These are phyloP conservation scores for Syngnathus rostellatus DNA, from an alignment of 2,797 vertebrate genomes.

Conservation along the genomic window DNA sequence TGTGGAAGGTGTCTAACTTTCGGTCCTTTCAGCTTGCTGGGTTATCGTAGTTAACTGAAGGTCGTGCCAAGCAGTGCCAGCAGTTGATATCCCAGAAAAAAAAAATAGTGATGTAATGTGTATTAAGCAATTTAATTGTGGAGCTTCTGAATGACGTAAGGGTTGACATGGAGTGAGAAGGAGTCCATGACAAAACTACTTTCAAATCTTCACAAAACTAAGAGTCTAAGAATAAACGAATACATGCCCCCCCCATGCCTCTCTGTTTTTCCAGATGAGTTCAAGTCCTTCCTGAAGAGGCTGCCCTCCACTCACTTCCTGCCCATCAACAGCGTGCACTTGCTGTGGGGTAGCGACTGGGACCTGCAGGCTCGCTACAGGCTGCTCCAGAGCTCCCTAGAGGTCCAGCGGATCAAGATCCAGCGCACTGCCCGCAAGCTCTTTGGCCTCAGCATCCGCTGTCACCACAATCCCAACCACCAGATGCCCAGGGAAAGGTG, in stretches of 20 bases:
- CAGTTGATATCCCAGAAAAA: too few relatives aligned
- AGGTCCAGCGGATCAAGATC: slow-evolving; percentile 89
- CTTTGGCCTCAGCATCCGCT: slow-evolving; percentile 94
- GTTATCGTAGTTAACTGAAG: not conserved
- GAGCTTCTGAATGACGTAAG: too few relatives aligned
- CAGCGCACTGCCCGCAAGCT: slow-evolving; percentile 95
- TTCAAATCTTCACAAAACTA: not conserved
- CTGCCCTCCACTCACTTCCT: slow-evolving; percentile 96
- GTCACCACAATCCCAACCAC: slow-evolving; percentile 97
- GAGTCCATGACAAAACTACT: too few relatives aligned
- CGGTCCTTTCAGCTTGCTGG: not conserved
- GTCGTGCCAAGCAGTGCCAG: not conserved
- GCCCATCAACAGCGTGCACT: slow-evolving; percentile 93
- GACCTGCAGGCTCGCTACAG: slow-evolving; percentile 96
- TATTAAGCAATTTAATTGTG: too few relatives aligned
- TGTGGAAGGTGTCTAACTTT: slow-evolving; percentile 12
- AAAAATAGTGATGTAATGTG: too few relatives aligned
- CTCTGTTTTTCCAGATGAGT: slow-evolving; percentile 77
- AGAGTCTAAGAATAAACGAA: too few relatives aligned
- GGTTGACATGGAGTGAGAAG: too few relatives aligned
- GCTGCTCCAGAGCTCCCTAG: slow-evolving; percentile 89
- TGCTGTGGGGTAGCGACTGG: slow-evolving; percentile 98
- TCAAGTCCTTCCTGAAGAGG: slow-evolving; percentile 96
- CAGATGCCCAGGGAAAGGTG: slow-evolving; percentile 99
- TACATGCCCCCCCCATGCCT: not conserved